Evolutionary conservation across 2,888 invertebrate genomes (phyloP).

Genomic region (Drosophila nr. medialis): DNA sequence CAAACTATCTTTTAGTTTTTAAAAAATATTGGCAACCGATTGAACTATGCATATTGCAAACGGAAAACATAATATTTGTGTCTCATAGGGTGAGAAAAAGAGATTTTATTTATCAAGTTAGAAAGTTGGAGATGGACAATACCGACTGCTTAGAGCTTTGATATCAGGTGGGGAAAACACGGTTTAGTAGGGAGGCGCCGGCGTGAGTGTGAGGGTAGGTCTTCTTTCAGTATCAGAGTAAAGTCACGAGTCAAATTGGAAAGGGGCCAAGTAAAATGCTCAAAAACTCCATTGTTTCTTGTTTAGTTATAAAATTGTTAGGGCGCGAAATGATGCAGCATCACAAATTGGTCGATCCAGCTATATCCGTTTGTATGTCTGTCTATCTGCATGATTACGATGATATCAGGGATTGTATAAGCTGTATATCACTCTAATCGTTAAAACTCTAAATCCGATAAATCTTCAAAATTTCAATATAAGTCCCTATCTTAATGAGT

Average conservation of each 20-base stretch:
- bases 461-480: neutral
- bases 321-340: neutral
- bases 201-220: neutral
- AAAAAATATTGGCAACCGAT: neutral
- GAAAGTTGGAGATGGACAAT: neutral
- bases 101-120: neutral
- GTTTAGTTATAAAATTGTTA: neutral
- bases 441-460: neutral
- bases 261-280: neutral
- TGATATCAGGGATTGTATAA: neutral
- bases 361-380: neutral
- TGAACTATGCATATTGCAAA: neutral
- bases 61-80: neutral
- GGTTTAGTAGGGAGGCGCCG: neutral
- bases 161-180: neutral
- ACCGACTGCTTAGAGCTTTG: neutral
- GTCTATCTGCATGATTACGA: neutral
- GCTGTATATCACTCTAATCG: neutral
- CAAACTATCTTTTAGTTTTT: no score
- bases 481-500: neutral
- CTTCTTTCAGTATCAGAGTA: neutral
- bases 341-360: neutral
- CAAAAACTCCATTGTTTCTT: neutral
- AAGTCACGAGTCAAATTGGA: neutral
- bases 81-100: neutral